Conservation (phyloP, 2,797 vertebrate genomes). For the Enteromius afrohamiltoni region DNA sequence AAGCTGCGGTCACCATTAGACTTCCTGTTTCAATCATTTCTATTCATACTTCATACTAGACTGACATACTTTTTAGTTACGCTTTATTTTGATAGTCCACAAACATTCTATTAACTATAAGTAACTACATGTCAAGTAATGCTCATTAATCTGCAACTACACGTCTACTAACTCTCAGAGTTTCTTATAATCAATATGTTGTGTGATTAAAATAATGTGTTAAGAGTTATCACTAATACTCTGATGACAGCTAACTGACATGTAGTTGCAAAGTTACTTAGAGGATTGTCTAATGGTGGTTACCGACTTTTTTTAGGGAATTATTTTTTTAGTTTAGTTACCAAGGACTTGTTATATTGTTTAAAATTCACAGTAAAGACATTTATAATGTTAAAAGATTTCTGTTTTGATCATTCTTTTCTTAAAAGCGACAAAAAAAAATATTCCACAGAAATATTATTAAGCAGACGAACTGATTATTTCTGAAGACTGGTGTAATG, state of each 20-base stretch:
- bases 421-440: background rate
- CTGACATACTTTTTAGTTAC: background rate
- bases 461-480: background rate
- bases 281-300: background rate
- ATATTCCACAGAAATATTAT: background rate
- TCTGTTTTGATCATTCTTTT: background rate
- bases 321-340: background rate
- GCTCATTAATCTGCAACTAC: no score
- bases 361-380: background rate
- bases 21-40: conserved; percentile 2
- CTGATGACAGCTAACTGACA: no score
- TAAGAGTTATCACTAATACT: no score
- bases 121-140: no score
- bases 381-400: background rate
- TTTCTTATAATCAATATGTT: no score
- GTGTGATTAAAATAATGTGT: no score
- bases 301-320: background rate
- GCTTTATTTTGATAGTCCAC: no score
- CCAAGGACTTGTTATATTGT: background rate
- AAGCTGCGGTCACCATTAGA: background rate
- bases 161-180: no score
- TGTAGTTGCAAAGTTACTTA: no score
- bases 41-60: background rate
- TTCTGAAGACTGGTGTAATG: background rate
- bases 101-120: no score